These are phyloP conservation scores for Agrypnus murinus DNA, from an alignment of 2,888 invertebrate genomes.

Conservation along the genomic window DNA sequence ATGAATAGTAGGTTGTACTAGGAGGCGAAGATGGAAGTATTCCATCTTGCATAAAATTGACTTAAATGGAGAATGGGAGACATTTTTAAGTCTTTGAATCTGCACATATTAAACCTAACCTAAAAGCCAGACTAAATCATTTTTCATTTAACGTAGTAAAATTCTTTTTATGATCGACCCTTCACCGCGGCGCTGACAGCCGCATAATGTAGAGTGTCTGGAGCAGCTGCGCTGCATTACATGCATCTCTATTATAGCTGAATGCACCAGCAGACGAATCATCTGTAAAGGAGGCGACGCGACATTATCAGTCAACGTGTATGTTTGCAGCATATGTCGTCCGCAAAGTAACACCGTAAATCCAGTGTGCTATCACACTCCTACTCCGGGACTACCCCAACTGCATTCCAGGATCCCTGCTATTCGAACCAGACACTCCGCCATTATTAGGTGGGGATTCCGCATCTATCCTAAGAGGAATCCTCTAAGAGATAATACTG, in stretches of 20 bases:
- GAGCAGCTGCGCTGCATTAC: constrained; percentile 48
- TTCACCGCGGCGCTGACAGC: constrained; percentile 34
- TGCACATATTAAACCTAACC: constrained; percentile 7
- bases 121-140: constrained; percentile 35
- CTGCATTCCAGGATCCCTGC: constrained; percentile 45
- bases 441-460: constrained; percentile 51
- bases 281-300: constrained; percentile 40
- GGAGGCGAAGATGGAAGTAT: too few species aligned
- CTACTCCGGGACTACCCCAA: constrained; percentile 47
- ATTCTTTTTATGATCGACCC: constrained; percentile 41
- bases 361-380: constrained; percentile 39
- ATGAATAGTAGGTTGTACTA: constrained; percentile 16
- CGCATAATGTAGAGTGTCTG: constrained; percentile 47
- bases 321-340: constrained; percentile 46
- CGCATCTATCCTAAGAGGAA: not conserved
- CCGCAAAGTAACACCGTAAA: constrained; percentile 39
- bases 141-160: constrained; percentile 41
- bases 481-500: too few species aligned
- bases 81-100: not conserved
- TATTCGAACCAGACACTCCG: constrained; percentile 45
- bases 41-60: constrained; percentile 27
- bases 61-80: constrained; percentile 7
- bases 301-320: constrained; percentile 46
- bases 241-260: constrained; percentile 48
- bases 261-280: constrained; percentile 42